Percentiles rank a stretch among this genome's conserved stretches.
Conservation (phyloP, 2,888 invertebrate genomes). For the Pogonocherus hispidulus region DNA sequence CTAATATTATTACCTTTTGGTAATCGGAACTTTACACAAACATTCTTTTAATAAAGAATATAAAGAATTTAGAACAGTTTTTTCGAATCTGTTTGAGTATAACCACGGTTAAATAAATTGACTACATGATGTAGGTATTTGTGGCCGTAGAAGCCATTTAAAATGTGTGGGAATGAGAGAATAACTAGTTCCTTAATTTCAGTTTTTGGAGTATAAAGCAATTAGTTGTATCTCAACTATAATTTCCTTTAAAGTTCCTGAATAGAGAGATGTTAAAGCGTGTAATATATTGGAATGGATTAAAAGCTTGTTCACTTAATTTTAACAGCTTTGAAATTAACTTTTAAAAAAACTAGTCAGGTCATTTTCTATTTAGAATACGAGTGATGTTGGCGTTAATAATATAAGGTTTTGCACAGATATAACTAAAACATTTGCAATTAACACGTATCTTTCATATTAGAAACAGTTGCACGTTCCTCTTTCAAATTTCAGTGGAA, state of each 20-base stretch:
- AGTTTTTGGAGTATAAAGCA: neutral
- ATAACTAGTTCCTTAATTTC: neutral
- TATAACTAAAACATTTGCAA: neutral
- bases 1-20: no score
- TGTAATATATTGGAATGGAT: conserved; percentile 2
- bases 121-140: neutral
- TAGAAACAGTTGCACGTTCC: no score
- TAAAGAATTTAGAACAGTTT: no score
- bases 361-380: neutral
- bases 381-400: neutral
- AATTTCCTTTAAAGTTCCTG: neutral
- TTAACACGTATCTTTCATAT: no score
- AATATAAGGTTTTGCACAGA: neutral
- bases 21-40: no score
- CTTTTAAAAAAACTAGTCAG: neutral
- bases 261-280: neutral
- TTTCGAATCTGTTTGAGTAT: neutral
- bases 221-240: neutral
- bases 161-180: neutral
- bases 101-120: neutral
- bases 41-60: no score
- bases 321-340: neutral
- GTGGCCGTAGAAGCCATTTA: neutral
- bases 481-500: no score
- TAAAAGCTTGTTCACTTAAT: neutral